These are phyloP conservation scores for Ailurus styani DNA, from an alignment of 2,113 vertebrate genomes.

Conservation along the genomic window DNA sequence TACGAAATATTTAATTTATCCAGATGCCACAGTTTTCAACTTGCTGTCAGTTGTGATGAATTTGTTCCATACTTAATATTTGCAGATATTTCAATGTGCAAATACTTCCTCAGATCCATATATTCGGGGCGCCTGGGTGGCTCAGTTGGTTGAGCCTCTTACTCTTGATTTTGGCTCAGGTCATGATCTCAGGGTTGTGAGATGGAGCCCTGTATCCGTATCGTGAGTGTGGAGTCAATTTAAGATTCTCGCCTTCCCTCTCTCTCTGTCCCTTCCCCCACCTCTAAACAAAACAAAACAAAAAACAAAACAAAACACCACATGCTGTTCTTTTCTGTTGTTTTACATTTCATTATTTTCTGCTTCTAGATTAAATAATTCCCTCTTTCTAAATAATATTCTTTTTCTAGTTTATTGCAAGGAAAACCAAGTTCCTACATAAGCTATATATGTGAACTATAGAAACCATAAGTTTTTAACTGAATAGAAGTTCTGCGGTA, in stretches of 20 bases:
- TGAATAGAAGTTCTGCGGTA: neutral
- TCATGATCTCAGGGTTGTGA: neutral
- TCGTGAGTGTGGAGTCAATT: neutral
- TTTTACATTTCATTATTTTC: neutral
- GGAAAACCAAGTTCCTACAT: neutral
- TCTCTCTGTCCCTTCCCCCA: neutral
- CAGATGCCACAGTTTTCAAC: slow-evolving; percentile 16
- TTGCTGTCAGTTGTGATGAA: slow-evolving; percentile 53
- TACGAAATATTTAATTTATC: slow-evolving; percentile 54
- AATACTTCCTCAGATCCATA: neutral
- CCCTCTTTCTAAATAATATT: neutral
- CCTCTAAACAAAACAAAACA: neutral
- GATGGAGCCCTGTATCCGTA: neutral
- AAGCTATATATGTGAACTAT: neutral
- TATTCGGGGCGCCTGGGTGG: neutral
- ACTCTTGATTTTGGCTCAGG: neutral
- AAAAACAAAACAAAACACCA: no score
- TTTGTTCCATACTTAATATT: slow-evolving; percentile 22
- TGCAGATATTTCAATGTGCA: neutral
- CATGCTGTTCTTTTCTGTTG: neutral
- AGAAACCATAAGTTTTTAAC: neutral
- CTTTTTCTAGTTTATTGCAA: neutral
- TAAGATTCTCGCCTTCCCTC: neutral
- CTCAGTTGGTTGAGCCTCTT: neutral
- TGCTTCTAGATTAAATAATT: neutral